Evolutionary conservation across 2,888 invertebrate genomes (phyloP), one percentile per base, ranked within the genome.

Genomic region (Biston betularia): DNA sequence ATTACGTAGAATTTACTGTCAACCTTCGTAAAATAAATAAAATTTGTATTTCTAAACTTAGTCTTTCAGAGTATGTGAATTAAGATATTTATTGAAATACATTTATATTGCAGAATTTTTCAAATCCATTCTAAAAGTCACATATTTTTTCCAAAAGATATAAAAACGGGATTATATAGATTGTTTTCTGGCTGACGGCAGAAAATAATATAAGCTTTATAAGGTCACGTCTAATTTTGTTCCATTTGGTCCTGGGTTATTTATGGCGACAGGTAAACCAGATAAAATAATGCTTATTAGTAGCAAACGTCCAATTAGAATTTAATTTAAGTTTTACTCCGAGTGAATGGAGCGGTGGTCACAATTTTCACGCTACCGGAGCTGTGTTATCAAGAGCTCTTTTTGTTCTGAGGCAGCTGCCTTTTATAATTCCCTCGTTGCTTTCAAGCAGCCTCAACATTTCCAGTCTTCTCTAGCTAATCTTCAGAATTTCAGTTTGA

Each of bases 401-500:
- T 71, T 71, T 70, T 66, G 56, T 61, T 61, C 52, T 46, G 42
- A 15, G 46, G 46, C 38, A 50, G 65, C 69, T 69, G 59, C 64
- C 65, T 73, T 71, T 68, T 65, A 65, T 63, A 72, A 63, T 67
- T 68, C 63, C 66, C 61, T 58, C 65, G 33, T 55, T 66, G 62
- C 65, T 67, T 71, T 66, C 68, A 65, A 64, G 49, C 44, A 64
- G 48, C 38, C 55, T 63, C 62, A 46, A 59, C 59, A 64, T 24
- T 35, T 60, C 40, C 40, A 15, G 40, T 6, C 40, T 42, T 54
- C 40, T 35, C 15, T 61, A 59, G 67, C 62, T 72, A 72, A 70
- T 70, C 70, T 69, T 53, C 58, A 14, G 63, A 65, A 63, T 68
- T 66, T 73, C 69, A 71, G 66, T 71, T 62, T 64, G 35, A 54